Conservation (phyloP, 2,888 invertebrate species). For the Thecocarcelia acutangulata region DNA sequence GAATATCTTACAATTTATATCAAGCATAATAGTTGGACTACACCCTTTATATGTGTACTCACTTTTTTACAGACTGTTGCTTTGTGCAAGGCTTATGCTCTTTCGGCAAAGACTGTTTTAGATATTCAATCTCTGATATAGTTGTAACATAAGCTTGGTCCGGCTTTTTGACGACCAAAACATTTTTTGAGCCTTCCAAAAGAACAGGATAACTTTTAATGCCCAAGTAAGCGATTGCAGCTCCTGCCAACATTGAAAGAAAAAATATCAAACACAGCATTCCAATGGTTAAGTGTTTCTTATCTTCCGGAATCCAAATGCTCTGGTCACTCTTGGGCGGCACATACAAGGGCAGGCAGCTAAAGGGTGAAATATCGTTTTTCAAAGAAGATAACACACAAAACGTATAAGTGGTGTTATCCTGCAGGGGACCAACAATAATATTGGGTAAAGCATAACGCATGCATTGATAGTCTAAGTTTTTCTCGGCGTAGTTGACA, state of each 20-base stretch:
- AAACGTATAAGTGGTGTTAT: conserved; percentile 77
- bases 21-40: no score
- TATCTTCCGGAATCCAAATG: conserved; percentile 72
- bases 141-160: conserved; percentile 74
- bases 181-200: conserved; percentile 77
- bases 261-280: conserved; percentile 75
- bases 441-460: conserved; percentile 72
- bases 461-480: conserved; percentile 75
- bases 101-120: conserved; percentile 54
- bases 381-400: conserved; percentile 73
- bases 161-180: conserved; percentile 75
- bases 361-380: conserved; percentile 75
- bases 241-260: conserved; percentile 74
- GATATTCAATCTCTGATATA: conserved; percentile 73
- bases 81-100: conserved; percentile 41
- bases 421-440: conserved; percentile 71
- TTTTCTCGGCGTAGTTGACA: conserved; percentile 43
- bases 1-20: no score
- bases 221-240: conserved; percentile 75
- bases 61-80: conserved; percentile 56
- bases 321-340: conserved; percentile 63
- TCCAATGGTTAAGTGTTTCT: conserved; percentile 76
- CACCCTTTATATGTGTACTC: conserved; percentile 47
- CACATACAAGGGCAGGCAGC: conserved; percentile 77
- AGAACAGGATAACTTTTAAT: conserved; percentile 77